These are phyloP conservation scores for Siniperca knerii DNA, from an alignment of 2,113 vertebrate species.

Conservation along the genomic window DNA sequence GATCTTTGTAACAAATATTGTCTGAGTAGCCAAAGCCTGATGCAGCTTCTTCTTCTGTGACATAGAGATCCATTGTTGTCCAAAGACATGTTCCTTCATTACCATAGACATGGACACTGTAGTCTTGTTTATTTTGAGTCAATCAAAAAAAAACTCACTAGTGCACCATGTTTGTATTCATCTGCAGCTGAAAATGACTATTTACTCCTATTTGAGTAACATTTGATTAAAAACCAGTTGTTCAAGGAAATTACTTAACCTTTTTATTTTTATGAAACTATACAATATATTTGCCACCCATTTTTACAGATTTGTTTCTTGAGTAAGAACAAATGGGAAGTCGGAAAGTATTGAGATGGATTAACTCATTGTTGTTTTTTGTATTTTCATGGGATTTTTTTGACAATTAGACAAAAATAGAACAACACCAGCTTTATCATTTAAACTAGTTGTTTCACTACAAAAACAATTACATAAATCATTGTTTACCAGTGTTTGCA, in stretches of 20 bases:
- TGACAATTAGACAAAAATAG: neutral
- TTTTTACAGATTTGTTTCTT: neutral
- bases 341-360: neutral
- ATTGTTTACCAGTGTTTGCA: neutral
- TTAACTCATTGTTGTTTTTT: neutral
- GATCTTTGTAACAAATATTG: neutral
- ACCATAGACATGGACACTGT: neutral
- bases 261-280: too few relatives aligned
- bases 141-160: neutral
- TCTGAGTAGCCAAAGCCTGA: neutral
- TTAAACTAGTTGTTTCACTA: neutral
- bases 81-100: neutral
- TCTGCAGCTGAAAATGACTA: neutral
- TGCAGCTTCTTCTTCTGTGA: neutral
- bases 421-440: neutral
- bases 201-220: neutral
- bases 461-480: neutral
- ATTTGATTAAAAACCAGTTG: neutral
- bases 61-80: neutral
- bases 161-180: neutral
- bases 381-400: neutral
- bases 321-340: neutral
- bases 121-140: constrained; percentile 1
- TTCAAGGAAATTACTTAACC: too few relatives aligned
- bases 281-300: neutral